Evolutionary conservation across 2,113 vertebrate genomes (phyloP).

Genomic region (Ramphastos sulfuratus): DNA sequence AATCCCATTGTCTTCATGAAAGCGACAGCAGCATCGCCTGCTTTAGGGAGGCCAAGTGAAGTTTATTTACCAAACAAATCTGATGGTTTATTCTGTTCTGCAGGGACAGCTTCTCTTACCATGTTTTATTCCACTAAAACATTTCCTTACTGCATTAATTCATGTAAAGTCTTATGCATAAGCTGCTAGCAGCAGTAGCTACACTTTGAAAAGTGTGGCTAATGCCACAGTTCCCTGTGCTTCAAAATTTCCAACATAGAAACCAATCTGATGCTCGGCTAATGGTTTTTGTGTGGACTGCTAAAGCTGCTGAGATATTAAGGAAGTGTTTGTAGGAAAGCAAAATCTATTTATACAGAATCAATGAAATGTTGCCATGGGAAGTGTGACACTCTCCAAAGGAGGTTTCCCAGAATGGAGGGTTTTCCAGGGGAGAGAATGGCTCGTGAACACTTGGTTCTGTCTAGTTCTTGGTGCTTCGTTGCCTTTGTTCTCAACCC

Average conservation of each 20-base stretch:
- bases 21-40: not conserved
- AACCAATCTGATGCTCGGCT: not conserved
- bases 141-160: not conserved
- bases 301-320: constrained; percentile 29
- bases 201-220: not conserved
- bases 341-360: constrained; percentile 24
- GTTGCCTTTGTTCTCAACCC: not conserved
- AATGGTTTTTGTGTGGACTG: not conserved
- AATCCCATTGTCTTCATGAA: not conserved
- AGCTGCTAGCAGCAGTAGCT: not conserved
- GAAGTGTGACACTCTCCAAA: constrained; percentile 5
- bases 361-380: not conserved
- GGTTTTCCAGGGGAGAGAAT: not conserved
- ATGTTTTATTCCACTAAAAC: not conserved
- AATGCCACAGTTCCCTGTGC: not conserved
- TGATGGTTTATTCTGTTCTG: not conserved
- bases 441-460: accelerated
- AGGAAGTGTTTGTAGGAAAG: constrained; percentile 22
- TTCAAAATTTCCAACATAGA: not conserved
- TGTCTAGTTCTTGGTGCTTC: not conserved
- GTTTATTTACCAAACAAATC: not conserved
- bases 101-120: not conserved
- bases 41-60: not conserved
- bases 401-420: not conserved
- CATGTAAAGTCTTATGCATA: not conserved